phyloP scores from a whole-genome alignment of 2,797 vertebrate species.

The Acanthurus leucopareius region DNA sequence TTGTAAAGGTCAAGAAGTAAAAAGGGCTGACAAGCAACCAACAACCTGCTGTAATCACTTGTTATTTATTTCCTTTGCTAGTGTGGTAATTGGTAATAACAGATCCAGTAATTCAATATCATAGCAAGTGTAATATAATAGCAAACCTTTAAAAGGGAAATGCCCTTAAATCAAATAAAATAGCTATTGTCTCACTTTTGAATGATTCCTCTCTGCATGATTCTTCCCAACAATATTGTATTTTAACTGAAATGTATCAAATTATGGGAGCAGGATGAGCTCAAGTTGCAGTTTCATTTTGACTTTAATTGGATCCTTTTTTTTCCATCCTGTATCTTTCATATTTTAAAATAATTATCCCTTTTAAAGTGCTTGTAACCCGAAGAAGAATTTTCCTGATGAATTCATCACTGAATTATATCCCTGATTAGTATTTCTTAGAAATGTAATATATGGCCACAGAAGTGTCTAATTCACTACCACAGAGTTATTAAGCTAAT shows the following conservation, averaged over 20 bases:
- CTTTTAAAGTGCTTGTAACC: slow-evolving; percentile 47
- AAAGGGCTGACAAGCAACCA: not conserved
- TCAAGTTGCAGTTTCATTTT: slow-evolving; percentile 56
- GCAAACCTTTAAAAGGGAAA: not conserved
- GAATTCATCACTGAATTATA: slow-evolving; percentile 57
- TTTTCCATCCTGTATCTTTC: slow-evolving; percentile 46
- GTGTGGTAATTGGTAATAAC: not conserved
- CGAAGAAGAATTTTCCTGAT: slow-evolving; percentile 52
- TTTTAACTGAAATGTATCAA: slow-evolving; percentile 61
- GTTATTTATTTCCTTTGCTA: not conserved
- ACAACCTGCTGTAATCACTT: not conserved
- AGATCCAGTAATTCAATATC: not conserved
- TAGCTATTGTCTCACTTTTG: slow-evolving; percentile 22
- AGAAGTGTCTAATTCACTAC: slow-evolving; percentile 51
- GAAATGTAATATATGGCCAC: slow-evolving; percentile 47
- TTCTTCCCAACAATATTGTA: slow-evolving; percentile 39
- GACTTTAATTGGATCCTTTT: slow-evolving; percentile 60
- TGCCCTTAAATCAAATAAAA: slow-evolving; percentile 24
- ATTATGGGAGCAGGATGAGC: slow-evolving; percentile 55
- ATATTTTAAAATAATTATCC: slow-evolving; percentile 67
- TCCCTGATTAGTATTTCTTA: slow-evolving; percentile 52
- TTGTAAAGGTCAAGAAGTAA: not conserved
- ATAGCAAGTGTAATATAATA: not conserved
- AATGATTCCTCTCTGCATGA: slow-evolving; percentile 40
- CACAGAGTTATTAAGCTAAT: slow-evolving; percentile 48